Evolutionary conservation across 2,113 vertebrate species (phyloP).

Genomic region (Rafetus swinhoei): DNA sequence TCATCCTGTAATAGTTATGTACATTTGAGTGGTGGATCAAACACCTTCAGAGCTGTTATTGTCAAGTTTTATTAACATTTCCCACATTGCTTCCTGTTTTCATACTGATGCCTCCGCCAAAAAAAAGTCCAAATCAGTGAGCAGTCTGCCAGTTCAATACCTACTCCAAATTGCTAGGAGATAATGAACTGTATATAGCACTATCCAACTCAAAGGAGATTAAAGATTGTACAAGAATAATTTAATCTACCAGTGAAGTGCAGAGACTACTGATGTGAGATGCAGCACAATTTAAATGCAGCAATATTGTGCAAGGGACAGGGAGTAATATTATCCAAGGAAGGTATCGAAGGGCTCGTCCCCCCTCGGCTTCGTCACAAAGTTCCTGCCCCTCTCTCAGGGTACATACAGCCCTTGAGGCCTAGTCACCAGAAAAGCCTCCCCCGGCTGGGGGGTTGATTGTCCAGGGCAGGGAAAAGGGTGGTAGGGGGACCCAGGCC

Average conservation of each 20-base stretch:
- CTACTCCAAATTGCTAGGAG: neutral
- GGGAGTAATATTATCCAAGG: neutral
- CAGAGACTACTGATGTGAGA: neutral
- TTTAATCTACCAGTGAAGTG: neutral
- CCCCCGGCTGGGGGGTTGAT: too few species aligned
- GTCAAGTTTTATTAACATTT: conserved; percentile 70
- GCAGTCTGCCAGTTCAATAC: neutral
- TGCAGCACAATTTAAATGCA: neutral
- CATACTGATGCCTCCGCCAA: neutral
- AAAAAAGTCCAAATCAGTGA: conserved; percentile 15
- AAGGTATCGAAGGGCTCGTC: too few species aligned
- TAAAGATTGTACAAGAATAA: neutral
- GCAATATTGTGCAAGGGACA: neutral
- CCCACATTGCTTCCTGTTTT: conserved; percentile 60
- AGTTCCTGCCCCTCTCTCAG: too few species aligned
- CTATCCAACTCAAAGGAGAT: neutral
- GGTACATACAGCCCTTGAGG: too few species aligned
- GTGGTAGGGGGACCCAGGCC: too few species aligned
- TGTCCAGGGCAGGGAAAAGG: too few species aligned
- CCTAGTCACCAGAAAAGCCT: too few species aligned
- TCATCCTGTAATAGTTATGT: conserved; percentile 58
- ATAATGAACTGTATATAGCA: neutral
- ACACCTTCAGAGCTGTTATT: conserved; percentile 58
- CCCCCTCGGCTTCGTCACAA: too few species aligned
- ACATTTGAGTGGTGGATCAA: conserved; percentile 59